Base-by-base conservation (phyloP, 2,888 invertebrate genomes). In the Cerceris rybyensis region DNA sequence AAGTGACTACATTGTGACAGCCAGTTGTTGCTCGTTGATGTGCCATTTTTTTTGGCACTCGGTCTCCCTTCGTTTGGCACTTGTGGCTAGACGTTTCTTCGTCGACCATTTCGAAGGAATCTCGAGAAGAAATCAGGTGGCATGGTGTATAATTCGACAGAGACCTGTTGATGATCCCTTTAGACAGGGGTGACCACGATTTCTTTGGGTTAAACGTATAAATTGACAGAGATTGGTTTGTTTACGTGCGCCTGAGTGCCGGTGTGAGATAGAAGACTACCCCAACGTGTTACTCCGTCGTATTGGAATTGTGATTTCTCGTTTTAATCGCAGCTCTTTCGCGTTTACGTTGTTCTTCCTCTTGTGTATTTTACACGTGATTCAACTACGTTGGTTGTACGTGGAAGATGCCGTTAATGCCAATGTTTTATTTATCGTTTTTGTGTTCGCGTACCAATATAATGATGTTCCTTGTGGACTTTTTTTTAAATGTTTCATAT, bases 91-190 rank as follows among this genome's bases (percentile, higher is more conserved):
- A 8, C 13, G 6, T 1, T n/a, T 46, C 46, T 0, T 0, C 46
- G 49, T 8, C 9, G 6, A 39, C 11, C 50, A 14, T 2, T 41
- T 14, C 16, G 6, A 11, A 0, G 9, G 0, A 41, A 6, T 8
- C 42, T 16, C 50, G 6, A 7, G 16, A 0, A 42, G 49, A 42
- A 41, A 50, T 14, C 42, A 6, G 2, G 14, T 7, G 54, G 11
- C n/a, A 60, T 17, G 14, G 39, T 69, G 63, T 52, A 50, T 52
- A 70, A 59, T 75, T 75, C 72, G 55, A 63, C 72, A 67, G 81
- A 70, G 65, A 83, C 83, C 83, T 83, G 83, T 83, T 83, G 83
- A 83, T 81, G 83, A 81, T 68, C 71, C 63, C 63, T 55, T 70
- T 28, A 16, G 65, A 9, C 57, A 8, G 13, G 17, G 52, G n/a